A percentile compares a stretch with the other conserved stretches of the same genome.
Evolutionary conservation across 2,797 vertebrate genomes (phyloP).

Genomic region (Nasua narica): DNA sequence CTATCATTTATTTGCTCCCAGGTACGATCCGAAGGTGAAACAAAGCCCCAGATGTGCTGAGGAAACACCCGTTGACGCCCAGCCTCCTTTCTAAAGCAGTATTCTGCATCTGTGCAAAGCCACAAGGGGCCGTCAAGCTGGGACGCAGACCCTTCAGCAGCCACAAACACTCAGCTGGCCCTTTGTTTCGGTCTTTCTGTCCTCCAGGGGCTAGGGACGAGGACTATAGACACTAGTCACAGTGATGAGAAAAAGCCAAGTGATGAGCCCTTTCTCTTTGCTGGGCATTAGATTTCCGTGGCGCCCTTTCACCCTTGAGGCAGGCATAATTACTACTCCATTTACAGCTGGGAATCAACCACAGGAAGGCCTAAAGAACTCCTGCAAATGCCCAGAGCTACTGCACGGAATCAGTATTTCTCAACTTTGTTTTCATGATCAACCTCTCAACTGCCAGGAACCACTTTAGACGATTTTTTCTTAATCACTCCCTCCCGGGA

Average conservation of each 20-base stretch:
- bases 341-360: background rate
- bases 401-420: fast-evolving
- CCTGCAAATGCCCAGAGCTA: background rate
- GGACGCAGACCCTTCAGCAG: background rate
- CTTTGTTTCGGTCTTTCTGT: background rate
- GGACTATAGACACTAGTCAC: background rate
- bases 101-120: background rate
- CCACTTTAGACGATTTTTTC: background rate
- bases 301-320: background rate
- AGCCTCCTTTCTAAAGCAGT: background rate
- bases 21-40: background rate
- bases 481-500: background rate
- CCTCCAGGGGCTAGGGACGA: background rate
- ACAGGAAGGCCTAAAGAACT: background rate
- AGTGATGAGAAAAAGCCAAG: background rate
- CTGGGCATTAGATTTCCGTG: fast-evolving
- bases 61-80: background rate
- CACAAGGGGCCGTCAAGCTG: background rate
- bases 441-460: background rate
- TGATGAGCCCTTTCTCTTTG: background rate
- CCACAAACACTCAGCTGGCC: background rate
- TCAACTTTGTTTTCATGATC: background rate
- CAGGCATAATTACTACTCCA: background rate
- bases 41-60: background rate
- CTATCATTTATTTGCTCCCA: background rate